These are phyloP conservation scores for Megaceryle alcyon DNA, from an alignment of 2,797 vertebrate genomes.

Conservation along the genomic window DNA sequence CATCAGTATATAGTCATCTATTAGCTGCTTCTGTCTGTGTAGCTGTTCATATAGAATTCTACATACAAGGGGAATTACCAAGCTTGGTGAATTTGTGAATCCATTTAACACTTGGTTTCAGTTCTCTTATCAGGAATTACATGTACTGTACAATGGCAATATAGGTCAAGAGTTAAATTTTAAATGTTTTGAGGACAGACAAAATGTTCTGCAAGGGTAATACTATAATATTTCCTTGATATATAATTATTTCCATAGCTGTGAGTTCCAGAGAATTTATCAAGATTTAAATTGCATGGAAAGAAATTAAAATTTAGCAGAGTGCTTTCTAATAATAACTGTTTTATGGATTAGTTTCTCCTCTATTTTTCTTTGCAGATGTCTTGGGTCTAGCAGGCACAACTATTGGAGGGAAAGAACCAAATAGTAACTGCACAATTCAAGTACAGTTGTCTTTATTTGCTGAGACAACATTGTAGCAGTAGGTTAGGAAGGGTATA, in stretches of 20 bases:
- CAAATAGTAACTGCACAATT: not conserved
- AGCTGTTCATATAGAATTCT: not conserved
- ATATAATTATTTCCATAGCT: conserved; percentile 18
- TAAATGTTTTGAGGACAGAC: conserved; percentile 46
- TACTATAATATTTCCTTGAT: not conserved
- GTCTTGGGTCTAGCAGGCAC: not conserved
- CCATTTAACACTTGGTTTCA: not conserved
- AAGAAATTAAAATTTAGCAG: not conserved
- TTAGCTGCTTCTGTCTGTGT: not conserved
- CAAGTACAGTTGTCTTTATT: not conserved
- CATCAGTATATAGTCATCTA: not conserved
- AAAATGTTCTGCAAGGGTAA: not conserved
- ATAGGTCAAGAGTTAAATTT: conserved; percentile 12
- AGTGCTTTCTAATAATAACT: not conserved
- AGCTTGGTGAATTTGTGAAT: not conserved
- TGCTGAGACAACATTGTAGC: not conserved
- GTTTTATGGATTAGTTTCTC: not conserved
- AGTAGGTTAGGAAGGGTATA: conserved; percentile 7
- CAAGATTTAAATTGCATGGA: conserved; percentile 5
- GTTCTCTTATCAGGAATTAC: not conserved
- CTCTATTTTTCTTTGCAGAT: not conserved
- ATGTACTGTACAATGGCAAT: not conserved
- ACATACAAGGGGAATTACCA: not conserved
- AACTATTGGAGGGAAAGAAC: not conserved
- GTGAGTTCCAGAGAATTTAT: conserved; percentile 18